These are phyloP conservation scores for Drosophila punjabiensis DNA, from an alignment of 1,140 invertebrate species.

Conservation along the genomic window DNA sequence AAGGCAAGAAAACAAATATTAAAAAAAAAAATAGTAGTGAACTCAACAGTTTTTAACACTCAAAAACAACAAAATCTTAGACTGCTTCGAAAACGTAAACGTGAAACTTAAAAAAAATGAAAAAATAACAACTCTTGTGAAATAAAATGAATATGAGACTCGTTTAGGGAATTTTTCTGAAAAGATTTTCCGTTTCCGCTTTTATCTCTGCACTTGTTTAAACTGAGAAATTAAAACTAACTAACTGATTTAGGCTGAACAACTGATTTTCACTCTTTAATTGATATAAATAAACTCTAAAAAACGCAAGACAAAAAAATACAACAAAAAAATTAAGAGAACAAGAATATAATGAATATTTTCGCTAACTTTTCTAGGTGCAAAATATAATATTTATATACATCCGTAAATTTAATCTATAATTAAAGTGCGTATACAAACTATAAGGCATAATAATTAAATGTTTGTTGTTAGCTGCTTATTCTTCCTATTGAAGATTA, in stretches of 20 bases:
- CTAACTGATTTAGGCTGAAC: conserved; percentile 42
- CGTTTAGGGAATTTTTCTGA: conserved; percentile 80
- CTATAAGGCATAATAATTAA: conserved; percentile 67
- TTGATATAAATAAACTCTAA: conserved; percentile 14
- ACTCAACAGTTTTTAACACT: conserved; percentile 73
- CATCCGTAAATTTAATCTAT: conserved; percentile 53
- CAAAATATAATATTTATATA: conserved; percentile 59
- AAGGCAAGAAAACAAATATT: conserved; percentile 13
- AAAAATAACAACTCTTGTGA: conserved; percentile 47
- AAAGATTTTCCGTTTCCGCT: conserved; percentile 49
- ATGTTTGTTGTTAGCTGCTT: conserved; percentile 83
- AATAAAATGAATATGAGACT: conserved; percentile 67
- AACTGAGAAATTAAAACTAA: conserved; percentile 47
- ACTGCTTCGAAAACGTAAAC: conserved; percentile 83
- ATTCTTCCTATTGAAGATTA: conserved; percentile 81
- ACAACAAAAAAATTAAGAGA: conserved; percentile 11
- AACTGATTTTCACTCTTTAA: conserved; percentile 38
- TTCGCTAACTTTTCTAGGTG: conserved; percentile 54
- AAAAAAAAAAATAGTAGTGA: conserved; percentile 50
- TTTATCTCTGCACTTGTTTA: conserved; percentile 54
- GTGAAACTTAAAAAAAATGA: conserved; percentile 52
- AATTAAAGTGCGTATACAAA: conserved; percentile 46
- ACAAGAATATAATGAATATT: conserved; percentile 40
- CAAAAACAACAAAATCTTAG: conserved; percentile 81
- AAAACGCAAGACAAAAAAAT: conserved; percentile 45